Evolutionary conservation across 2,113 vertebrate species (phyloP).

Genomic region (Pitta sordida): DNA sequence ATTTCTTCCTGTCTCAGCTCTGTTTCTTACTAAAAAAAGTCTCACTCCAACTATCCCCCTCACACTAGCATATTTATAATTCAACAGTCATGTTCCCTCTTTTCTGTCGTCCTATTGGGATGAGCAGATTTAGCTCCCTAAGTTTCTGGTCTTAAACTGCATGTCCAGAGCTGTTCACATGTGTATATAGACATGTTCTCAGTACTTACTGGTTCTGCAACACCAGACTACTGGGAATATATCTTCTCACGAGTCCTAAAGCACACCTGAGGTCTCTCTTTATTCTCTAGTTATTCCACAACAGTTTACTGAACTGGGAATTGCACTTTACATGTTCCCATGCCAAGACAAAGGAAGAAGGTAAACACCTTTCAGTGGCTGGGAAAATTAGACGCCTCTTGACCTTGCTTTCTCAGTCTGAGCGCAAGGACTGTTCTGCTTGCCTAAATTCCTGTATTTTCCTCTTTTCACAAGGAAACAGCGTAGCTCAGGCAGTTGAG

Average conservation of each 20-base stretch:
- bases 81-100: not conserved
- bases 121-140: not conserved
- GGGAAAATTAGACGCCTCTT: constrained; percentile 15
- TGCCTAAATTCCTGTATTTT: constrained; percentile 7
- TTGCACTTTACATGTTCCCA: not conserved
- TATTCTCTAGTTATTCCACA: not conserved
- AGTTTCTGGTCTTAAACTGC: not conserved
- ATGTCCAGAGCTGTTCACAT: not conserved
- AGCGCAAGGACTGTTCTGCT: not conserved
- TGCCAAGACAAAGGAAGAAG: not conserved
- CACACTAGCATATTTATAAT: not conserved
- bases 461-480: constrained; percentile 6
- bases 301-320: not conserved
- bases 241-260: not conserved
- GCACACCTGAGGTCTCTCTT: not conserved
- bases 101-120: not conserved
- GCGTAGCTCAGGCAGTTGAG: not conserved
- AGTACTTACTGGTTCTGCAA: not conserved
- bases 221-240: not conserved
- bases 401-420: not conserved
- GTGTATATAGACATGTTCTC: not conserved
- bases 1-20: not conserved
- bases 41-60: not conserved
- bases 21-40: not conserved
- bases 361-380: not conserved